These are phyloP conservation scores for Tipula lateralis DNA, from an alignment of 2,888 invertebrate genomes.

Conservation along the genomic window DNA sequence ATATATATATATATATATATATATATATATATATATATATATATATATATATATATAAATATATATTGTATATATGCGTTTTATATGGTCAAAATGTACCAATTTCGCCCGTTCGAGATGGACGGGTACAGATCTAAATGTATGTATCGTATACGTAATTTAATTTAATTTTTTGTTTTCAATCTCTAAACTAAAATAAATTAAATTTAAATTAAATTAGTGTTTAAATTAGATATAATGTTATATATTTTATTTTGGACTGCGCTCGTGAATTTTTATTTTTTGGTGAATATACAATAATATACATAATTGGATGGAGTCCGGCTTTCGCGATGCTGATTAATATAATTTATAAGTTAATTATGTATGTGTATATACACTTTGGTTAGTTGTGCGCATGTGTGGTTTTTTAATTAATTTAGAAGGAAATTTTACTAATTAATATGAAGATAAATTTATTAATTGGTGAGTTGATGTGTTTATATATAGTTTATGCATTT, in stretches of 20 bases:
- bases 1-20: no score
- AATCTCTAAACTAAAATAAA: slow-evolving; percentile 19
- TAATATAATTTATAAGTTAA: background rate
- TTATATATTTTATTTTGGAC: background rate
- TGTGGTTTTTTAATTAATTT: background rate
- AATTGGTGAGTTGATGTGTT: background rate
- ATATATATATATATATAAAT: no score
- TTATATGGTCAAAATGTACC: background rate
- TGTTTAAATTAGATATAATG: background rate
- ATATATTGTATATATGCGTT: no score
- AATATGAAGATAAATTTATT: background rate
- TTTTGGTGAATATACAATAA: background rate
- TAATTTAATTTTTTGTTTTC: background rate
- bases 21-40: no score
- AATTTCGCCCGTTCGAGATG: background rate
- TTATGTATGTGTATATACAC: background rate
- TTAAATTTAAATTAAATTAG: slow-evolving; percentile 19
- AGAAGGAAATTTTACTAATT: background rate
- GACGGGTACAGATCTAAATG: no score
- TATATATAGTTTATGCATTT: background rate
- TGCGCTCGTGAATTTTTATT: background rate
- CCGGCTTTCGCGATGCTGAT: background rate
- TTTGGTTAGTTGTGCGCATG: background rate
- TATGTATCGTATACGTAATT: background rate
- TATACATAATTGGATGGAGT: background rate